Evolutionary conservation across 2,113 vertebrate genomes (phyloP), one percentile per base, ranked within the genome.

Genomic region (Clupea harengus): DNA sequence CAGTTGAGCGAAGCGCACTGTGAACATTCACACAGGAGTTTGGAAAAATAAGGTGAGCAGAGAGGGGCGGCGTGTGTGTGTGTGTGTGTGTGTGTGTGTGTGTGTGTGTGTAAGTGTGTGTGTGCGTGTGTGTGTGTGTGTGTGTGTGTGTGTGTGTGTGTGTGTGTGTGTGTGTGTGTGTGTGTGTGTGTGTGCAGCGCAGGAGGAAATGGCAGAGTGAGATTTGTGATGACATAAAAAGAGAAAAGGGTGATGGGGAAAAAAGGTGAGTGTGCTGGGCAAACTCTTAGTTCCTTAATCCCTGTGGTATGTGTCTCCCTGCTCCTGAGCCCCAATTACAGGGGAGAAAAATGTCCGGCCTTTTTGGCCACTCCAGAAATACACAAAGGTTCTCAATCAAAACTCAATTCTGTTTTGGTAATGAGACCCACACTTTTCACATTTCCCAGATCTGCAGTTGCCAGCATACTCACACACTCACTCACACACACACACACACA

Each of bases 401-500:
- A 94, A 94, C 93, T 94, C 94, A 94, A 94, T 95, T 94, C 94
- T 93, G 91, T 89, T 28, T 92, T 91, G 92, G 93, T 95, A 95
- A 95, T 96, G 94, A 95, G 93, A 92, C 93, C 92, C 39, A 89
- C 89, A 93, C 94, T 93, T 91, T 89, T 93, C 18, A 92, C 92
- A 92, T 94, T 94, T 95, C 39, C 39, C 92, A 90, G 8, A 32
- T 72, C 64, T 28, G 64, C n/a, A 28, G 25, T 9, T 28, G 39
- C 39, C 39, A 39, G 39, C 39, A 39, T 39, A 39, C 39, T 39
- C 39, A 39, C 39, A 39, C 39, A 88, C 93, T 92, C 93, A 95
- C 93, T 93, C 94, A 95, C 95, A 93, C 94, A 92, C 92, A 92
- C 89, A 89, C 89, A 91, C 89, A 90, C 89, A 90, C 89, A 92